Base-by-base conservation (phyloP, 2,888 invertebrate genomes). In the Drosophila kuntzei region DNA sequence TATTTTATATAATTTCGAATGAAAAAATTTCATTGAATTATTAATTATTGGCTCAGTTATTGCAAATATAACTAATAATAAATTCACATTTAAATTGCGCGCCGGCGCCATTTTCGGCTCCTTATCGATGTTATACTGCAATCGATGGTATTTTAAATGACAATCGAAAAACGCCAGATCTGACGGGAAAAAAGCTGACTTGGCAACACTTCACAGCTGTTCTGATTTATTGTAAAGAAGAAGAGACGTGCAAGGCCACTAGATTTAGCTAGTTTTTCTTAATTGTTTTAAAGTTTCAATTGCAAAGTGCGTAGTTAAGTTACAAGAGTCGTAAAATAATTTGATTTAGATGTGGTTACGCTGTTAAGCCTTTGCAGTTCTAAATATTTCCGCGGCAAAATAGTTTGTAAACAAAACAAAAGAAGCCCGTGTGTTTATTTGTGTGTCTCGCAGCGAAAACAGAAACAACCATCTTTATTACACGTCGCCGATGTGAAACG, bases 251-350 rank as follows among this genome's bases (percentile, higher is more conserved):
- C 76, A 66, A 63, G 77, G 67, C 84, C 65, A 89, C 70, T 77
- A 80, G 81, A 89, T 89, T 84, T 68, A 78, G 63, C 77, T 72
- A 58, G n/a, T 77, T 54, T 64, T 60, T 62, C 50, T 49, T 77
- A 71, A 84, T 80, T 84, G 71, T 80, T 89, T 57, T 68, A 57
- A 68, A 71, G 70, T 57, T 80, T 55, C 50, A 54, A 75, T 57
- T 59, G 27, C 58, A 64, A 64, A 79, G 80, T 76, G 70, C 47
- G 32, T 39, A 79, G 54, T 79, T 50, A 29, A 64, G 20, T 11
- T 41, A 59, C 50, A 18, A 46, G 20, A 63, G 54, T 16, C 32
- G 8, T 32, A 29, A 14, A 22, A 20, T 41, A 54, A 46, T 53
- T 41, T 14, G 7, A 29, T 20, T 20, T 3, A 12, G 8, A 29